A percentile compares a stretch with the other conserved stretches of the same genome.
Conservation (phyloP, 2,113 vertebrate genomes). For the Scytalopus superciliaris region DNA sequence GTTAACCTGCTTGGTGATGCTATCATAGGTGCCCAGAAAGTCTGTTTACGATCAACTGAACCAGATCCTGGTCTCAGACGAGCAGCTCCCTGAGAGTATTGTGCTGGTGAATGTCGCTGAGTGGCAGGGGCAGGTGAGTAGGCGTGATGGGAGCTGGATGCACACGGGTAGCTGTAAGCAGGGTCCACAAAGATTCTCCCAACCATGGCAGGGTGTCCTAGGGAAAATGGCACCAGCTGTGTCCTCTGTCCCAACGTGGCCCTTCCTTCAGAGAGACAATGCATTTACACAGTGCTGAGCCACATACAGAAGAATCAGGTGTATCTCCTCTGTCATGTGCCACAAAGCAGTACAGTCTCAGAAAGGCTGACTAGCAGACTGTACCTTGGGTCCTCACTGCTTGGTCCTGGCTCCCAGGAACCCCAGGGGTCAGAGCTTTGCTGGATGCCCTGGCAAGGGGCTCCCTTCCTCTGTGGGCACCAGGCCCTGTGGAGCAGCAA, state of each 20-base stretch:
- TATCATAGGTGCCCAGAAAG: conserved; percentile 79
- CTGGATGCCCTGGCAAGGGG: neutral
- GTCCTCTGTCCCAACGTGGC: accelerated
- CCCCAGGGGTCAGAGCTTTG: neutral
- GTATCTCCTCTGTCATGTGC: neutral
- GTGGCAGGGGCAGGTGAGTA: conserved; percentile 96
- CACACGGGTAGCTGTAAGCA: neutral
- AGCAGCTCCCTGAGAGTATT: conserved; percentile 93
- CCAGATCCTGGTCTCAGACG: conserved; percentile 88
- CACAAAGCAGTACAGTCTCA: neutral
- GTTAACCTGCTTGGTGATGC: neutral
- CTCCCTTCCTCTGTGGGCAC: neutral
- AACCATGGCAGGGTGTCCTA: neutral
- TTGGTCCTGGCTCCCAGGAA: neutral
- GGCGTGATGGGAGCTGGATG: neutral
- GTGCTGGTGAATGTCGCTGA: conserved; percentile 93
- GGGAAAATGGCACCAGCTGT: neutral
- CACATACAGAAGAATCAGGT: neutral
- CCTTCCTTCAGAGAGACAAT: neutral
- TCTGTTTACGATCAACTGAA: conserved; percentile 87
- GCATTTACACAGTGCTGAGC: neutral
- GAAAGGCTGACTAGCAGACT: neutral
- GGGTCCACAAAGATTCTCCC: neutral
- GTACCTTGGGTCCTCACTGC: neutral
- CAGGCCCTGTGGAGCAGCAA: neutral